A percentile compares a stretch with the other conserved stretches of the same genome.
Evolutionary conservation across 2,797 vertebrate genomes (phyloP).

Genomic region (Sphaeramia orbicularis): DNA sequence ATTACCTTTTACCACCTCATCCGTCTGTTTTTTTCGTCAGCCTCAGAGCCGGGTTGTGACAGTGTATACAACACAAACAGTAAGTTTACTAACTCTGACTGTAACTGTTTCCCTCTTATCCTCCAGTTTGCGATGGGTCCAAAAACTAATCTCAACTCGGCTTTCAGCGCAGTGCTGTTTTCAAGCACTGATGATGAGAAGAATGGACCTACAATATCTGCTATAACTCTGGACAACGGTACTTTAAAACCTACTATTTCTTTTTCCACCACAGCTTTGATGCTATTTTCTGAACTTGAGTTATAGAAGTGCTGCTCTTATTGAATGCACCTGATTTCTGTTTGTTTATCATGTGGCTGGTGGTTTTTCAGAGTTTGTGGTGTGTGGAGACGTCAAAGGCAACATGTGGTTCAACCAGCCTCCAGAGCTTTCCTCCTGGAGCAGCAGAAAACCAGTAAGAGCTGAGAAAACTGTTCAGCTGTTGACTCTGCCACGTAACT

Average conservation of each 20-base stretch:
- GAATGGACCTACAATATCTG: constrained; percentile 50
- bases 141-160: accelerated
- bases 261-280: too few species aligned
- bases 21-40: too few species aligned
- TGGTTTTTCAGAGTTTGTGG: constrained; percentile 72
- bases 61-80: too few species aligned
- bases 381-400: constrained; percentile 81
- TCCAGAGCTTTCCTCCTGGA: constrained; percentile 56
- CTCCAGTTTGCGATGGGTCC: constrained; percentile 63
- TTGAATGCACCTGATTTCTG: background rate
- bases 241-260: too few species aligned
- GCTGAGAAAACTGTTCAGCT: background rate
- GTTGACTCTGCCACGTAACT: background rate
- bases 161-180: background rate
- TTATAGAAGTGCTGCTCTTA: background rate
- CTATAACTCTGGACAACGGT: constrained; percentile 68
- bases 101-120: background rate
- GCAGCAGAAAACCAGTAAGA: constrained; percentile 76
- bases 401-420: constrained; percentile 82
- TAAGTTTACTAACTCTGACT: background rate
- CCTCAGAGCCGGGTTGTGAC: too few species aligned
- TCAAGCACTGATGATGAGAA: background rate
- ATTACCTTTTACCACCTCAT: too few species aligned
- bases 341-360: background rate
- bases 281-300: too few species aligned